Percentiles rank a stretch among this genome's conserved stretches.
Conservation (phyloP, 2,113 vertebrate genomes). For the Tachysurus fulvidraco region DNA sequence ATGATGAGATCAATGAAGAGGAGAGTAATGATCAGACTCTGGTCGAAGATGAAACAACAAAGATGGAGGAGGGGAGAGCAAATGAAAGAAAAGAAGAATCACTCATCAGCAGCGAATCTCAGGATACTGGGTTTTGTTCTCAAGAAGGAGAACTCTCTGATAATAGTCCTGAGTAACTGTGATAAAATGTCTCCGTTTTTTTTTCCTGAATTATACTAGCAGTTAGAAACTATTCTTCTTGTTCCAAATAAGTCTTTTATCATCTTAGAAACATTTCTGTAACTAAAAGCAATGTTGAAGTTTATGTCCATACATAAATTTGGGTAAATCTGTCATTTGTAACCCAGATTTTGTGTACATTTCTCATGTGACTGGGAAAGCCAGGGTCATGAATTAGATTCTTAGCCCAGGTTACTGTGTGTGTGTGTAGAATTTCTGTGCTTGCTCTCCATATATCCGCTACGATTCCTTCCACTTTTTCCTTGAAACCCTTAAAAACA, state of each 20-base stretch:
- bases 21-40: constrained; percentile 14
- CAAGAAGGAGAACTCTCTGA: constrained; percentile 54
- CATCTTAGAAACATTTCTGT: neutral
- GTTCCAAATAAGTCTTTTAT: neutral
- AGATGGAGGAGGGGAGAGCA: constrained; percentile 66
- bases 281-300: neutral
- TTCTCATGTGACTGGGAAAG: neutral
- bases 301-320: neutral
- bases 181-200: constrained; percentile 41
- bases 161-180: constrained; percentile 26
- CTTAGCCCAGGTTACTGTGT: neutral
- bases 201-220: neutral
- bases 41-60: neutral
- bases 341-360: neutral
- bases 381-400: neutral
- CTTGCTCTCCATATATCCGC: neutral
- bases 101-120: constrained; percentile 68
- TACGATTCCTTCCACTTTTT: neutral
- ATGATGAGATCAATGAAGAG: neutral
- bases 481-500: neutral
- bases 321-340: neutral
- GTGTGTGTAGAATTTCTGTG: neutral
- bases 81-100: constrained; percentile 54
- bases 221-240: neutral
- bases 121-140: constrained; percentile 74